Evolutionary conservation across 1,140 invertebrate species (phyloP).

Genomic region (Aphaenogaster floridana): DNA sequence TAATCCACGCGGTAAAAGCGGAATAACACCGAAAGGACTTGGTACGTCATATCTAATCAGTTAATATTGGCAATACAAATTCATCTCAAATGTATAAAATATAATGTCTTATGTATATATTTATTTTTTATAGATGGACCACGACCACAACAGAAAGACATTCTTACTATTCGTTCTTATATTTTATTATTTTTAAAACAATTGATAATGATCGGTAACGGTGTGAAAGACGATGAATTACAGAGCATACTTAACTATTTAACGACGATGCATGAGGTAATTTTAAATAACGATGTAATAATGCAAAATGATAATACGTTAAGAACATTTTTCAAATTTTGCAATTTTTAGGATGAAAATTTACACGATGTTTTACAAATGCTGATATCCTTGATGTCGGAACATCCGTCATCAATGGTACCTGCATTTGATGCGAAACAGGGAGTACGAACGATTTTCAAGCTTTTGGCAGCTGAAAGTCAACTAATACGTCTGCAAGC

Average conservation of each 20-base stretch:
- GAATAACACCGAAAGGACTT: conserved; percentile 97
- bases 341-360: conserved; percentile 95
- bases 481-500: conserved; percentile 98
- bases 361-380: conserved; percentile 99
- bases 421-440: conserved; percentile 99
- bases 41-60: conserved; percentile 88
- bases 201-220: conserved; percentile 98
- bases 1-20: conserved; percentile 97
- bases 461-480: conserved; percentile 97
- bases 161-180: conserved; percentile 97
- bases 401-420: conserved; percentile 99
- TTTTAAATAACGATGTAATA: background rate
- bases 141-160: conserved; percentile 96
- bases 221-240: conserved; percentile 99
- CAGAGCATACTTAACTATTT: conserved; percentile 99
- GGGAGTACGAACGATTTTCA: conserved; percentile 98
- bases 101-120: background rate
- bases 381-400: conserved; percentile 98
- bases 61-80: background rate
- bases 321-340: background rate
- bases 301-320: conserved; percentile 13
- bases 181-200: conserved; percentile 98
- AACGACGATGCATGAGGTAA: conserved; percentile 97
- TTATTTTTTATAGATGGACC: conserved; percentile 93
- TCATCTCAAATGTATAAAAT: background rate